Percentiles rank a stretch among this genome's conserved stretches.
phyloP scores from a whole-genome alignment of 2,888 invertebrate genomes.

The Oasisia sp. region DNA sequence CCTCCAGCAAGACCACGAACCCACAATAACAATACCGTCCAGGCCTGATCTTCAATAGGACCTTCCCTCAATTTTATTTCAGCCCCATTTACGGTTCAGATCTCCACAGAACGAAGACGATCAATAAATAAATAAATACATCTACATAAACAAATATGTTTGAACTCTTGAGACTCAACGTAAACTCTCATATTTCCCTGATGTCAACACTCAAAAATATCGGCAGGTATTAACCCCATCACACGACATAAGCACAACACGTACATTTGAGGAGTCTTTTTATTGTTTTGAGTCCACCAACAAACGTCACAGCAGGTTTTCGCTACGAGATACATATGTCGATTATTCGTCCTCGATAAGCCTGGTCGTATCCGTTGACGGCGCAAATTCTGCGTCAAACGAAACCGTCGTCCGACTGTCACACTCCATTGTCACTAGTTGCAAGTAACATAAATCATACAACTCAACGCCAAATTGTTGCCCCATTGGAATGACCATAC shows the following conservation, averaged over 20 bases:
- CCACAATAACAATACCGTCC: too few species aligned
- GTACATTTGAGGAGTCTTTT: neutral
- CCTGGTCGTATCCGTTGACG: neutral
- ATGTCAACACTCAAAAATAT: too few species aligned
- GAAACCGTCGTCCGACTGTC: neutral
- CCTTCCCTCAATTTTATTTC: too few species aligned
- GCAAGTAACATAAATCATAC: neutral
- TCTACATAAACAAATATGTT: too few species aligned
- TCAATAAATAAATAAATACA: too few species aligned
- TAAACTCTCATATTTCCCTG: too few species aligned
- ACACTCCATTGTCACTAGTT: neutral
- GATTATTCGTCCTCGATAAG: neutral
- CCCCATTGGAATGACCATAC: neutral
- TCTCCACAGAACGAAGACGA: too few species aligned
- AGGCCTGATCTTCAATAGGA: too few species aligned
- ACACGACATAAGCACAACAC: neutral
- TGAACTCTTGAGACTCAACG: too few species aligned
- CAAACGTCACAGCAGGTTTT: neutral
- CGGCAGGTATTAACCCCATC: neutral
- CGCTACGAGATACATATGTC: neutral
- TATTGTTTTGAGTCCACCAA: neutral
- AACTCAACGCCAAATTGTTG: neutral
- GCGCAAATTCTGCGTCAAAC: neutral
- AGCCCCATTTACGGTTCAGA: too few species aligned
- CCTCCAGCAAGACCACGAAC: too few species aligned